Conservation (phyloP, 37 sponge, comb jelly and placozoan genomes). For the Hexactinellida sp. region DNA sequence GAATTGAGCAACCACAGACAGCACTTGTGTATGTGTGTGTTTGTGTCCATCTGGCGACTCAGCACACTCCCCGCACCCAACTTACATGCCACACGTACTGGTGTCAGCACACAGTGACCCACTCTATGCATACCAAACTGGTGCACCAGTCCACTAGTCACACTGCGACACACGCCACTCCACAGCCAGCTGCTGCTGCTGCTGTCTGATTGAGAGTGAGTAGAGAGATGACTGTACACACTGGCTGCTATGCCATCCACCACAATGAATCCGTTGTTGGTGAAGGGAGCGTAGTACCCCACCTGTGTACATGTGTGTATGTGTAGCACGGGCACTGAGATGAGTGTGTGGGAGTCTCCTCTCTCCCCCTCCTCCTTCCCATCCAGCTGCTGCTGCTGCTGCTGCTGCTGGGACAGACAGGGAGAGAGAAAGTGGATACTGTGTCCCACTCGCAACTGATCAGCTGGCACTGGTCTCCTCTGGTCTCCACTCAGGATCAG, state of each 20-base stretch:
- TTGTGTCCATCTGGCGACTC: background rate
- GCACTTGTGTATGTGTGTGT: background rate
- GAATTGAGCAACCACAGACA: background rate
- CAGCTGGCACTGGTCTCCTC: constrained; percentile 11
- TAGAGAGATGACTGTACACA: background rate
- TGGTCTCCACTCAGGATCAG: constrained; percentile 3
- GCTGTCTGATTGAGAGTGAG: background rate
- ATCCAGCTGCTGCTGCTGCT: background rate
- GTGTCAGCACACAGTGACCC: background rate
- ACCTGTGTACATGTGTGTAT: background rate
- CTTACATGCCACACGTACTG: background rate
- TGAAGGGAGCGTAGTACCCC: constrained; percentile 9
- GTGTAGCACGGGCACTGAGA: background rate
- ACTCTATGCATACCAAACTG: background rate
- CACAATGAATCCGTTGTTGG: background rate
- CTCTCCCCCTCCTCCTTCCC: background rate
- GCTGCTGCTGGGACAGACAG: background rate
- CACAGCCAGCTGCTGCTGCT: too few species aligned
- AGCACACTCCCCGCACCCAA: background rate
- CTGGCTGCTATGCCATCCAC: background rate
- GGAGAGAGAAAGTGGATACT: constrained; percentile 3
- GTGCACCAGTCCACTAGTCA: background rate
- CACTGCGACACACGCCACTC: background rate
- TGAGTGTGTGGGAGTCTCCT: background rate
- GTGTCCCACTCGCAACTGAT: background rate